Evolutionary conservation across 2,113 vertebrate species (phyloP).

Genomic region (Rafetus swinhoei): DNA sequence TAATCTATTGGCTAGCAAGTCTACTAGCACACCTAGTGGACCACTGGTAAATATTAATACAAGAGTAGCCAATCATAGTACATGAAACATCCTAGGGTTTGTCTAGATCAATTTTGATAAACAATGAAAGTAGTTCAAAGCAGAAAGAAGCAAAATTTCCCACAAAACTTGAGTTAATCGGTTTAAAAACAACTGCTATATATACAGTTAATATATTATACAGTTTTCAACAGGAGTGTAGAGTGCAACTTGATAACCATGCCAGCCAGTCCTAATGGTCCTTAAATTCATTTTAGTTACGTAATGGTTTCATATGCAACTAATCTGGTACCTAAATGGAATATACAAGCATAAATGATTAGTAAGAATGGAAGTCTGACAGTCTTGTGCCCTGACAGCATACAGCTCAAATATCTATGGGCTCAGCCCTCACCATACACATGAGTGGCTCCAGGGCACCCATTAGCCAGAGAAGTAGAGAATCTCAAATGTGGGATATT

Average conservation of each 20-base stretch:
- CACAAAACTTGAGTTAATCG: neutral
- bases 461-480: neutral
- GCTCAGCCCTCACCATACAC: neutral
- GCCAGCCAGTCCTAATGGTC: neutral
- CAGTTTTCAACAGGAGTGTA: constrained; percentile 8
- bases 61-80: constrained; percentile 58
- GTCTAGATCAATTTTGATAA: constrained; percentile 38
- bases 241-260: neutral
- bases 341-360: neutral
- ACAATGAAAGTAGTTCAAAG: constrained; percentile 55
- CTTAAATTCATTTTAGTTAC: neutral
- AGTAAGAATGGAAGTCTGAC: too few species aligned
- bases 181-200: neutral
- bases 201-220: neutral
- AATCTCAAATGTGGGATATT: neutral
- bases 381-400: too few species aligned
- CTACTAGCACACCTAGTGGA: constrained; percentile 54
- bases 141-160: constrained; percentile 45
- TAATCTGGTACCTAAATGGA: neutral
- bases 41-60: constrained; percentile 71
- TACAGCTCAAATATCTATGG: neutral
- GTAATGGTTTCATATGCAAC: neutral
- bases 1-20: constrained; percentile 47
- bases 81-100: constrained; percentile 65
- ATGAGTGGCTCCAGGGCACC: neutral